Evolutionary conservation across 2,113 vertebrate species (phyloP), one percentile per base, ranked within the genome.

Genomic region (Cololabis saira): DNA sequence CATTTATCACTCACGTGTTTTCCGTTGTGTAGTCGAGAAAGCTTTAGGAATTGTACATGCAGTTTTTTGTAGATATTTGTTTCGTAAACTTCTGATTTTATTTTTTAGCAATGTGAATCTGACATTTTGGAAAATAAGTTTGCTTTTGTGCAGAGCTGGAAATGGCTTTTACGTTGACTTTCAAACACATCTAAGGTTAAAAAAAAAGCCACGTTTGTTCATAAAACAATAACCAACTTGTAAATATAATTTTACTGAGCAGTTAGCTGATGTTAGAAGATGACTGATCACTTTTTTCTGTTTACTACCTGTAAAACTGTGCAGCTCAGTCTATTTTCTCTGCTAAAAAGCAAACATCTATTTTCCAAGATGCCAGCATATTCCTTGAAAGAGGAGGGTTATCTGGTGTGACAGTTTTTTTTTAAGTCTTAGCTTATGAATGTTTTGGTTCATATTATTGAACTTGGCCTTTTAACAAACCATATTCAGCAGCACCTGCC

Each of bases 1-100:
- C 71, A 80, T 71, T 78, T 87, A 85, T 84, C 84, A 71, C 61
- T 51, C 73, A 67, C 76, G 50, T 78, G 71, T 74, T 80, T 74
- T 75, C 68, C 80, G 68, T 64, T 50, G 6, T 7, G 33, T 78
- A 74, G 64, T 54, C 12, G 5, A 54, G 54, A 53, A 65, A 51
- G 59, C 64, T 71, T 83, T 84, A 76, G 74, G 70, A 61, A 52
- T 0, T 4, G 10, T 37, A 37, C 5, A 37, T 37, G 49, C 22
- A 37, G 55, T 49, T 27, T 49, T 27, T 21, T 65, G 21, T 65
- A 47, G 27, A 45, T 21, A 66, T 65, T 63, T 41, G 62, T 45
- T 60, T 62, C 73, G 72, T 59, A 27, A 49, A 54, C 0, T 0
- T 24, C 42, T 21, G 47, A 44, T 22, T 45, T n/a, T 78, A 71